A percentile compares a stretch with the other conserved stretches of the same genome.
Conservation (phyloP, 2,113 vertebrate genomes). For the Dissostichus mawsoni region DNA sequence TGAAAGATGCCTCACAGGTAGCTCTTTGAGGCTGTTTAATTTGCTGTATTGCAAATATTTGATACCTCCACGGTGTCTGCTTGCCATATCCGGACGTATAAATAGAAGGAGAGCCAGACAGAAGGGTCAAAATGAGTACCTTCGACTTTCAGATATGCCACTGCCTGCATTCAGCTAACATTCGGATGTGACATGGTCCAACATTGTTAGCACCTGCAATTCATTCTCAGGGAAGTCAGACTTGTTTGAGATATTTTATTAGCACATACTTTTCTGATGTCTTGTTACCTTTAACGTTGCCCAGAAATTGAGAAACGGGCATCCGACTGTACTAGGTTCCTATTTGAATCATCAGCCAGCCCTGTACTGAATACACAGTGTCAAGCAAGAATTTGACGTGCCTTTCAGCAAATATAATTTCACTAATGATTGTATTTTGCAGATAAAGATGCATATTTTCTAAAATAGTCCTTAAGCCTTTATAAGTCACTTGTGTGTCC, state of each 20-base stretch:
- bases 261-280: not conserved
- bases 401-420: conserved; percentile 28
- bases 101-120: conserved; percentile 82
- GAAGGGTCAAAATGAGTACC: conserved; percentile 77
- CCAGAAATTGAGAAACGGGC: not conserved
- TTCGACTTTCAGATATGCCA: conserved; percentile 77
- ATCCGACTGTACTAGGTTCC: not conserved
- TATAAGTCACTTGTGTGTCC: conserved; percentile 69
- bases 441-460: conserved; percentile 38
- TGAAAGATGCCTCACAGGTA: conserved; percentile 76
- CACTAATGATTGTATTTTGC: conserved; percentile 27
- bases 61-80: conserved; percentile 83
- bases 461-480: conserved; percentile 59
- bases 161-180: conserved; percentile 48
- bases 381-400: conserved; percentile 9
- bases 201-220: not conserved
- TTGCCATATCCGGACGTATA: conserved; percentile 83
- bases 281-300: not conserved
- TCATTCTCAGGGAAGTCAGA: not conserved
- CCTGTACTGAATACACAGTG: not conserved
- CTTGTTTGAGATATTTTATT: not conserved
- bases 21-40: conserved; percentile 78
- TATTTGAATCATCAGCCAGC: conserved; percentile 10
- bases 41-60: conserved; percentile 86
- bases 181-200: conserved; percentile 34